Conservation (phyloP, 2,113 vertebrate species). For the Corynorhinus townsendii region DNA sequence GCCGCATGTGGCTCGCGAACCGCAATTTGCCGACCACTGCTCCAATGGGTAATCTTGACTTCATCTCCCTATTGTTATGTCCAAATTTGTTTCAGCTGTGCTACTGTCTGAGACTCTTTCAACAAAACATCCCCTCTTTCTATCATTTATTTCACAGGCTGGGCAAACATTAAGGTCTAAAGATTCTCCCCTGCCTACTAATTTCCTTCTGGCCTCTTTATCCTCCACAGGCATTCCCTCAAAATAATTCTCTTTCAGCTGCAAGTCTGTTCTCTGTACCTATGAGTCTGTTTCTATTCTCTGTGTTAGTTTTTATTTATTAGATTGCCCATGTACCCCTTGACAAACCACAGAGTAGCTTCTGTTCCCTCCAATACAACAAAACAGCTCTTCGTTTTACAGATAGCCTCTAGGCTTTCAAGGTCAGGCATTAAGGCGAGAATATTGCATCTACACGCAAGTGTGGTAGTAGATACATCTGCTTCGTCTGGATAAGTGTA, state of each 20-base stretch:
- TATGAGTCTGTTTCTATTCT: not conserved
- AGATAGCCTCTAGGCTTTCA: not conserved
- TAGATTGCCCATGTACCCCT: not conserved
- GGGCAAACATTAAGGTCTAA: too few species aligned
- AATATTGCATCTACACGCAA: not conserved
- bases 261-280: not conserved
- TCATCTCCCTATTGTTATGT: not conserved
- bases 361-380: not conserved
- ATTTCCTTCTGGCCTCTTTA: not conserved
- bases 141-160: not conserved
- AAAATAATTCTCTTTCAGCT: not conserved
- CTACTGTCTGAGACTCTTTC: not conserved
- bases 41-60: not conserved
- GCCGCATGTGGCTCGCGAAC: too few species aligned
- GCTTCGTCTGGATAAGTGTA: not conserved
- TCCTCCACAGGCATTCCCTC: not conserved
- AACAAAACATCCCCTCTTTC: not conserved
- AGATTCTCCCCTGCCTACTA: not conserved
- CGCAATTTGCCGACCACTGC: too few species aligned
- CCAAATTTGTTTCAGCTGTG: not conserved
- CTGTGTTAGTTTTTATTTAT: not conserved
- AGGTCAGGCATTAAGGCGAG: not conserved
- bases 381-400: not conserved
- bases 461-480: not conserved
- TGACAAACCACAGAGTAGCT: not conserved